Evolutionary conservation across 2,888 invertebrate genomes (phyloP).

Genomic region (Tanypteryx hageni): DNA sequence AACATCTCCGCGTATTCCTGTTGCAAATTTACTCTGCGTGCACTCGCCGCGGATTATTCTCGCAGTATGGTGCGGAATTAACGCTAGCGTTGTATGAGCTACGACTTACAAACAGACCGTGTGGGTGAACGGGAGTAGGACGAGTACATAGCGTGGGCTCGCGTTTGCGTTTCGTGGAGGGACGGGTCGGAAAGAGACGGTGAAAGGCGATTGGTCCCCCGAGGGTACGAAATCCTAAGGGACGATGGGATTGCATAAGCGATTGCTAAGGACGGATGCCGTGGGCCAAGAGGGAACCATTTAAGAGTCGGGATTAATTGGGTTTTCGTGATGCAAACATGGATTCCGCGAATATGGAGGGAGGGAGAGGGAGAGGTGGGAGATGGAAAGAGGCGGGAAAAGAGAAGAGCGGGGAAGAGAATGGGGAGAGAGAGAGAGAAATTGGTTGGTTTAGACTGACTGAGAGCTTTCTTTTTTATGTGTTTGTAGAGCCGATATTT

Average conservation of each 20-base stretch:
- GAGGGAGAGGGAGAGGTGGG: not conserved
- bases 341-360: not conserved
- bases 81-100: no score
- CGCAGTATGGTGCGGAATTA: no score
- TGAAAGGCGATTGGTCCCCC: no score
- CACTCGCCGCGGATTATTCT: no score
- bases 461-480: no score
- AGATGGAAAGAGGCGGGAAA: not conserved
- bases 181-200: not conserved
- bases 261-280: conserved; percentile 26
- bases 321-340: conserved; percentile 31
- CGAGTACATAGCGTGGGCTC: not conserved
- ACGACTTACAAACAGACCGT: not conserved
- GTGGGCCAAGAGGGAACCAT: not conserved
- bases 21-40: no score
- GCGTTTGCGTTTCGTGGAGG: not conserved
- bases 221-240: no score
- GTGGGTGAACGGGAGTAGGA: not conserved
- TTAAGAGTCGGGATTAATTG: conserved; percentile 28
- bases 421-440: not conserved
- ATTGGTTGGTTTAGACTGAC: no score
- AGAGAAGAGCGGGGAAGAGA: not conserved
- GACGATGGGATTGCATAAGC: not conserved
- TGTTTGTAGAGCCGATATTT: no score
- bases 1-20: no score